A percentile compares a stretch with the other conserved stretches of the same genome.
phyloP scores from a whole-genome alignment of 30 jellyfish, hydroid and myxozoan species.

The Turritopsis rubra region DNA sequence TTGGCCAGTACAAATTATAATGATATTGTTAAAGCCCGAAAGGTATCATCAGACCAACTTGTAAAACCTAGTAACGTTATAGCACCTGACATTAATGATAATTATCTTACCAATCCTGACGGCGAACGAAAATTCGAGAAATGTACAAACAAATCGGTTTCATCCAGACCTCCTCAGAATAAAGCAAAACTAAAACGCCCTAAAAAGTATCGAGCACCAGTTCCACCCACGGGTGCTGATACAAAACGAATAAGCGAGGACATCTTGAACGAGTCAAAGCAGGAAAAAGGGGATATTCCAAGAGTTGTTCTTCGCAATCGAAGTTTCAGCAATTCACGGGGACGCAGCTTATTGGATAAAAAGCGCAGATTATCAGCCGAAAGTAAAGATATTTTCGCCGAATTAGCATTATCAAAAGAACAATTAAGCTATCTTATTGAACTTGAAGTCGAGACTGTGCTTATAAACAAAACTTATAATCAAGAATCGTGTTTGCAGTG shows the following conservation, averaged over 20 bases:
- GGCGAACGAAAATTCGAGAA: background rate
- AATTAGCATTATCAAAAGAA: background rate
- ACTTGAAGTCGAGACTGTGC: conserved; percentile 4
- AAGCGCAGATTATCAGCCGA: conserved; percentile 9
- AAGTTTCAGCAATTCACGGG: background rate
- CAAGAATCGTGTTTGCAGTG: background rate
- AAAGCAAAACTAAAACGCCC: background rate
- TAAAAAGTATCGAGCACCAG: conserved; percentile 3
- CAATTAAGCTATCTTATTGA: background rate
- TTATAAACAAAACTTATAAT: background rate
- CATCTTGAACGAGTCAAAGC: background rate
- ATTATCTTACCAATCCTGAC: background rate
- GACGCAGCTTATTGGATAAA: conserved; percentile 3
- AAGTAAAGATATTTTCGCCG: conserved; percentile 6
- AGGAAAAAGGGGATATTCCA: background rate
- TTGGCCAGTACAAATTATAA: background rate
- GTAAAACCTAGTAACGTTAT: background rate
- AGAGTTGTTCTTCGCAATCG: background rate
- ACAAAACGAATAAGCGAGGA: background rate
- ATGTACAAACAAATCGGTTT: background rate
- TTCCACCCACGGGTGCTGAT: background rate
- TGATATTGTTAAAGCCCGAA: background rate
- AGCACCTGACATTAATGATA: background rate
- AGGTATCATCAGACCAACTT: background rate
- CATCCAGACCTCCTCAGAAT: background rate